Base-by-base conservation (phyloP, 2,797 vertebrate species). In the Sylvilagus floridanus region DNA sequence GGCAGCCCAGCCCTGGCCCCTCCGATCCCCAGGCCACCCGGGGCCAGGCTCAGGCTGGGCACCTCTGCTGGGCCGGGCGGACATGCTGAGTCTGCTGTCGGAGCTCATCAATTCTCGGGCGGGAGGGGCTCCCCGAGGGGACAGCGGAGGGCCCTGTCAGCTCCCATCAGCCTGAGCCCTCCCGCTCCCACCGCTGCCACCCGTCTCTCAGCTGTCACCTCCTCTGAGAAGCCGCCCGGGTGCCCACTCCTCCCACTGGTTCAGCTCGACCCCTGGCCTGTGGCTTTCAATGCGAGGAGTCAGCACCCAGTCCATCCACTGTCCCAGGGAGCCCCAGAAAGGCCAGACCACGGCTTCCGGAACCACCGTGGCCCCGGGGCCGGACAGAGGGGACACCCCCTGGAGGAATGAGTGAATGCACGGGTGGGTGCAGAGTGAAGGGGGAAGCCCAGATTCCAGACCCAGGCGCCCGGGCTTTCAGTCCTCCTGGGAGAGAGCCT, bases 11-110 rank as follows among this genome's bases (percentile, higher is more conserved):
- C 12, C 60, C n/a, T 5, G 35, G 37, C 10, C 35, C 21, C 72
- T n/a, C 17, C 5, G 37, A 32, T 22, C 2, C 30, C 65, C 13
- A 26, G 54, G 54, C 54, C 54, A 57, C 13, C 54, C 17, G 54
- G 17, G 54, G 54, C 54, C 54, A 57, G 19, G 54, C 54, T 57
- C 54, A 6, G 54, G 54, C 14, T 57, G 54, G 37, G 21, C 16
- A 60, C 22, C 12, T 42, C 75, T 22, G 69, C 60, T 37, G 22
- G 72, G 4, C 71, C 9, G 13, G 54, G 47, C 4, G 4, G 19
- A 21, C 13, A 57, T 57, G 54, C 42, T 47, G 42, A 47, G 42
- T 47, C 42, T 9, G 88, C 95, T 93, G 96, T 96, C 97, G 71
- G 91, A 66, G 21, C 19, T 3, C 10, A 52, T 96, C 85, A 92